Conservation (phyloP, 2,113 vertebrate genomes). For the Corythaeola cristata region DNA sequence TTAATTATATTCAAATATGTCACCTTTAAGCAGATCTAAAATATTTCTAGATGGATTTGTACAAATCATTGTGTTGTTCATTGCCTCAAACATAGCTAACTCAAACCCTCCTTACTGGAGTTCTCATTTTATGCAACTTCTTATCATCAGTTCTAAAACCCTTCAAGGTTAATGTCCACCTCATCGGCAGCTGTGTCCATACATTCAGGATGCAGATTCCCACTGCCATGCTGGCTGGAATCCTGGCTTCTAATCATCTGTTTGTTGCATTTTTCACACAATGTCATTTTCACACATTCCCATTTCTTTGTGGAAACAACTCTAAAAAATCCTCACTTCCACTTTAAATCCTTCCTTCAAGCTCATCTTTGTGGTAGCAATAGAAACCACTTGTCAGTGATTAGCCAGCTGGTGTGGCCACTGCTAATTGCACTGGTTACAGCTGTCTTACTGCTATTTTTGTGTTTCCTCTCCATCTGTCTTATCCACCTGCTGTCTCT, state of each 20-base stretch:
- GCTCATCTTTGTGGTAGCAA: neutral
- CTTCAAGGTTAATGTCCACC: neutral
- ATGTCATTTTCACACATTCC: neutral
- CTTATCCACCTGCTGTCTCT: constrained; percentile 60
- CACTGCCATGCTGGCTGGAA: neutral
- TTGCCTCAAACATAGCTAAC: neutral
- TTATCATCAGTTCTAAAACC: neutral
- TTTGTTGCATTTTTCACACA: neutral
- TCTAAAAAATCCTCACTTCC: neutral
- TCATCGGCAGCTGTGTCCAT: neutral
- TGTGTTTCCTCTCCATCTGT: constrained; percentile 59
- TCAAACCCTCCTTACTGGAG: neutral
- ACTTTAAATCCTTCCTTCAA: constrained; percentile 35
- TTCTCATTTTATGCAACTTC: neutral
- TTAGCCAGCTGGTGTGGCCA: constrained; percentile 62
- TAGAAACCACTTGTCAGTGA: constrained; percentile 45
- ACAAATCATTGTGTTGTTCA: neutral
- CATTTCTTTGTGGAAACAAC: neutral
- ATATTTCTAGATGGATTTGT: neutral
- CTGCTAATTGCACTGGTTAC: constrained; percentile 37
- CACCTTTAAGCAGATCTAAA: neutral
- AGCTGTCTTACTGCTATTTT: constrained; percentile 60
- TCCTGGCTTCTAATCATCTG: neutral
- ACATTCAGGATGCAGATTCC: neutral
- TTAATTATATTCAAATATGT: neutral